Evolutionary conservation across 2,888 invertebrate species (phyloP).

Genomic region (Aphrophora alni): DNA sequence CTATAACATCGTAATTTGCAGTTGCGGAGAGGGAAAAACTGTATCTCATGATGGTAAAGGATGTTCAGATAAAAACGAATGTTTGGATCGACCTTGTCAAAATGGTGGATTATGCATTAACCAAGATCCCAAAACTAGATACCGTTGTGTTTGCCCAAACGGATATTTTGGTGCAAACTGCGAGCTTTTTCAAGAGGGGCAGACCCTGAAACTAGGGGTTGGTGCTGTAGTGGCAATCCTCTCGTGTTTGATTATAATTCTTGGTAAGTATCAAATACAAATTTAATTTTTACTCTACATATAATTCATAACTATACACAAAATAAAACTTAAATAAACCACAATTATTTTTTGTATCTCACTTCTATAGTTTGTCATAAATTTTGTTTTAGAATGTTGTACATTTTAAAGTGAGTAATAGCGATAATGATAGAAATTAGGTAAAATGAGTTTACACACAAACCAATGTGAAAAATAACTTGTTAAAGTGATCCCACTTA

Average conservation of each 20-base stretch:
- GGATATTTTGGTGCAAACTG: constrained; percentile 95
- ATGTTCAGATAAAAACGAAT: constrained; percentile 94
- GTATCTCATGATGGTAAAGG: constrained; percentile 89
- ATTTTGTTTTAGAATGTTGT: too few relatives aligned
- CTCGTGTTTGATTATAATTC: constrained; percentile 93
- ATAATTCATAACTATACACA: not conserved
- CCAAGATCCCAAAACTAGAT: constrained; percentile 83
- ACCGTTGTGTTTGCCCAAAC: constrained; percentile 88
- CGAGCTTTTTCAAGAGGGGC: constrained; percentile 90
- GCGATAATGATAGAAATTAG: too few relatives aligned
- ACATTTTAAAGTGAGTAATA: too few relatives aligned
- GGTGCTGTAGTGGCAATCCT: constrained; percentile 96
- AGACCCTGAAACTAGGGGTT: constrained; percentile 93
- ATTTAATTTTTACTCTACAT: constrained; percentile 11
- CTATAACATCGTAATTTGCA: too few relatives aligned
- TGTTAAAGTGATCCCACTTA: too few relatives aligned
- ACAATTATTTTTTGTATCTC: not conserved
- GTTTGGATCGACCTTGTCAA: constrained; percentile 89
- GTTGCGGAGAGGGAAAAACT: constrained; percentile 92
- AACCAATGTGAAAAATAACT: too few relatives aligned
- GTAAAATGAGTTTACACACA: too few relatives aligned
- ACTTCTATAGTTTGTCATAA: not conserved
- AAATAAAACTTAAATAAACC: too few relatives aligned
- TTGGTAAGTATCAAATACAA: constrained; percentile 76
- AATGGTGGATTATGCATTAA: constrained; percentile 93